phyloP scores from a whole-genome alignment of 2,797 vertebrate genomes.

The Neoniphon sammara region DNA sequence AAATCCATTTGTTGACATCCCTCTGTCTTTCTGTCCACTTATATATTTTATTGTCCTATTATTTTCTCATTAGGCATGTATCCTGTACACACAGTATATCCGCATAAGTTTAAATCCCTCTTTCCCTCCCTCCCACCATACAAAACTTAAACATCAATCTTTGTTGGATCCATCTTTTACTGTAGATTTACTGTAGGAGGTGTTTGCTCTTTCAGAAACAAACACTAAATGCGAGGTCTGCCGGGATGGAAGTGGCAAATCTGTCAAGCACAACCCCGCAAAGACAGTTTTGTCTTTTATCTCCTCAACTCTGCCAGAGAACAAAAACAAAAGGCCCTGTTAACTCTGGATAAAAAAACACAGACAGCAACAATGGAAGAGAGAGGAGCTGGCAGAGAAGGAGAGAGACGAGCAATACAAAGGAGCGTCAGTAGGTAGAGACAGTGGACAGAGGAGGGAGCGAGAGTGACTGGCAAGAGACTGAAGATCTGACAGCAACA shows the following conservation, averaged over 20 bases:
- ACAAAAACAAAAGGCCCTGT: conserved; percentile 42
- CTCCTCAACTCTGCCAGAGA: conserved; percentile 30
- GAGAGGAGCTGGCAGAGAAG: conserved; percentile 14
- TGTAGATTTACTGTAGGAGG: background rate
- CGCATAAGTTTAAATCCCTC: too few species aligned
- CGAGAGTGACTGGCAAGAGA: too few species aligned
- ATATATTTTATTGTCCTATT: too few species aligned
- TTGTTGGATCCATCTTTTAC: background rate
- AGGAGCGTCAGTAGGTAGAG: too few species aligned
- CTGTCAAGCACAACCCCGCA: conserved; percentile 26
- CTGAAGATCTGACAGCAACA: too few species aligned
- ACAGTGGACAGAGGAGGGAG: too few species aligned
- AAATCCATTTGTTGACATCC: too few species aligned
- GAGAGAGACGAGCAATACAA: conserved; percentile 37
- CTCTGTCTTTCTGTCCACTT: too few species aligned
- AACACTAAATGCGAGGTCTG: conserved; percentile 30
- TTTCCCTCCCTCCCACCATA: background rate
- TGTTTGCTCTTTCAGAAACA: background rate
- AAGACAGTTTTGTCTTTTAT: conserved; percentile 38
- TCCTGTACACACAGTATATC: too few species aligned
- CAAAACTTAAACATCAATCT: too few species aligned
- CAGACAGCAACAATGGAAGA: background rate
- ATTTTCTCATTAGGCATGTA: too few species aligned
- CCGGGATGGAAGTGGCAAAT: conserved; percentile 37
- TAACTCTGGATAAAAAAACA: conserved; percentile 28